Percentiles rank a stretch among this genome's conserved stretches.
Conservation (phyloP, 2,888 invertebrate species). For the Euplexia lucipara region DNA sequence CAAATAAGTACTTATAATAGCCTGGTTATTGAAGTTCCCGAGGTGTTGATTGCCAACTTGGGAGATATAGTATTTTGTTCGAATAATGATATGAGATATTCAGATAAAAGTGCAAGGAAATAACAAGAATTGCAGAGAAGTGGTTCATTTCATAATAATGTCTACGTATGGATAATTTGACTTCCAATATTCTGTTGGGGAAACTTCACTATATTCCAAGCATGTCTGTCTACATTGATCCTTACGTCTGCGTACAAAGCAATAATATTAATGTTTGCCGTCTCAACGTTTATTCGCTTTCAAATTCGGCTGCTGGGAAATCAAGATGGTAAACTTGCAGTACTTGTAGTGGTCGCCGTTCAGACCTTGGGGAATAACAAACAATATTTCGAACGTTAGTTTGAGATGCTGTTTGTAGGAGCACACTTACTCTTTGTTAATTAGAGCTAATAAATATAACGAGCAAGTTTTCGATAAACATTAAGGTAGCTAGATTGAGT, state of each 20-base stretch:
- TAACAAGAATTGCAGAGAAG: neutral
- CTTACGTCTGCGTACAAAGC: constrained; percentile 57
- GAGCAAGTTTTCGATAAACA: neutral
- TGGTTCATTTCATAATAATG: neutral
- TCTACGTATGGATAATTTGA: neutral
- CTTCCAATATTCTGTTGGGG: constrained; percentile 6
- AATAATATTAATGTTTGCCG: constrained; percentile 68
- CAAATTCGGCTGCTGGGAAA: constrained; percentile 87
- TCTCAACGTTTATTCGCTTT: constrained; percentile 77
- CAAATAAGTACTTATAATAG: constrained; percentile 70
- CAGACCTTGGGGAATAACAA: constrained; percentile 72
- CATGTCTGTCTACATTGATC: constrained; percentile 41
- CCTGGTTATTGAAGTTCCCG: constrained; percentile 68
- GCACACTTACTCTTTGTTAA: constrained; percentile 50
- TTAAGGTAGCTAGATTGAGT: neutral
- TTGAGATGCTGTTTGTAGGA: constrained; percentile 63
- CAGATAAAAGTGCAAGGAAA: constrained; percentile 3
- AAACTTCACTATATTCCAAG: constrained; percentile 10
- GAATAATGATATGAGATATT: constrained; percentile 28
- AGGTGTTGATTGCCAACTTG: constrained; percentile 71
- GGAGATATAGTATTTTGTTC: constrained; percentile 43
- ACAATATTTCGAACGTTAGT: constrained; percentile 68
- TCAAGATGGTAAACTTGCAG: constrained; percentile 84
- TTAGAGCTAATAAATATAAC: constrained; percentile 35
- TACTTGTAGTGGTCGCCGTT: constrained; percentile 75